These are phyloP conservation scores for Podiceps cristatus DNA, from an alignment of 2,113 vertebrate genomes.

Conservation along the genomic window DNA sequence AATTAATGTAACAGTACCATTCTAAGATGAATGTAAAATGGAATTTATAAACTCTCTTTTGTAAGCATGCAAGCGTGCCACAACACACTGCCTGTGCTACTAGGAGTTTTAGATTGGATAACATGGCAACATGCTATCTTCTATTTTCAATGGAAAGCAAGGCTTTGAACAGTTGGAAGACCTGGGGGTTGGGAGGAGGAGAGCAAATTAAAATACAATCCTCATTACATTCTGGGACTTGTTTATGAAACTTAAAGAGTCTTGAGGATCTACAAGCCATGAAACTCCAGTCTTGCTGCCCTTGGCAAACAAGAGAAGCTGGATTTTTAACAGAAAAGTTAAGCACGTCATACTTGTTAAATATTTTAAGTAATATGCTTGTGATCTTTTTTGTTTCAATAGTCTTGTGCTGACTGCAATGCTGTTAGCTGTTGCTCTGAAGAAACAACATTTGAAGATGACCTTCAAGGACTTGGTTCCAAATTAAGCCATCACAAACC, in stretches of 20 bases:
- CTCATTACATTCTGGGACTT: background rate
- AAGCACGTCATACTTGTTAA: background rate
- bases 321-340: background rate
- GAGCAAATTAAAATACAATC: background rate
- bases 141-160: background rate
- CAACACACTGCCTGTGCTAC: background rate
- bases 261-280: background rate
- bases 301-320: background rate
- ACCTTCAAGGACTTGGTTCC: background rate
- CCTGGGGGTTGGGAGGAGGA: background rate
- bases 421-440: background rate
- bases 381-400: background rate
- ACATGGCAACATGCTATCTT: background rate
- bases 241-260: background rate
- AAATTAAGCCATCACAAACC: background rate
- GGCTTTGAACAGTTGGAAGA: background rate
- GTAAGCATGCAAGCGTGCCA: background rate
- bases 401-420: background rate
- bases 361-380: background rate
- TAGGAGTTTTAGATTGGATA: background rate
- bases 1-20: background rate
- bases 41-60: background rate
- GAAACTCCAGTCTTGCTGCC: background rate
- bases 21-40: background rate
- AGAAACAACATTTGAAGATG: background rate